Evolutionary conservation across 2,888 invertebrate species (phyloP), one percentile per base, ranked within the genome.

Genomic region (Lasioglossum lativentre): DNA sequence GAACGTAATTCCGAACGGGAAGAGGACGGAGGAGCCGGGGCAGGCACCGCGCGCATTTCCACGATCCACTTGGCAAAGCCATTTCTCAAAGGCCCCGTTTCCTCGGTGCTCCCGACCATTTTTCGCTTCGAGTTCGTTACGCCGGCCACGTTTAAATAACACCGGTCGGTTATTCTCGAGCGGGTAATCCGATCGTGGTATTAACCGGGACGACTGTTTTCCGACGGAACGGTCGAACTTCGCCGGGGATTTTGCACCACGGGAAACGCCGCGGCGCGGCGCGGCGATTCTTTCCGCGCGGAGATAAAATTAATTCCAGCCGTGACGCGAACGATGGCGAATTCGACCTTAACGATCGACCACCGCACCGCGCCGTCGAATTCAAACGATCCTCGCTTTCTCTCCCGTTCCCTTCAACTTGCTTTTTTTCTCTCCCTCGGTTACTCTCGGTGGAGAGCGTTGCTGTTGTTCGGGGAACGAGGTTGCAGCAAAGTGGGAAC

Each of bases 81-180:
- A 42, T 38, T 74, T 56, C 66, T 82, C 84, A 83, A 82, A 83
- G 66, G 56, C 34, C 14, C 42, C 45, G 40, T 56, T 83, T 40
- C 66, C 59, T n/a, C 75, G 56, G 45, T 8, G 40, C 63, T 40
- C n/a, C 66, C 66, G 38, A 68, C 68, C 38, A 40, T 78, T 78
- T 75, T 78, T 83, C 84, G 75, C 63, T 52, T 34, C 47, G 78
- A 59, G 72, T 84, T 85, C 79, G 84, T 84, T 84, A 84, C 83
- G 78, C 75, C 76, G 72, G 40, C n/a, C 73, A 76, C 68, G 63
- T 79, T 84, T 76, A 76, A 84, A 73, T 85, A 85, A 84, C 79
- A 40, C 56, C 68, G 34, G 23, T 45, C 66, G 56, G 66, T 70
- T 79, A 75, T 84, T 83, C 80, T 56, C 63, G 42, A n/a, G 45